Percentiles rank a stretch among this genome's conserved stretches.
These are phyloP conservation scores for Choloepus hoffmanni DNA, from an alignment of 2,113 vertebrate genomes.

Conservation along the genomic window DNA sequence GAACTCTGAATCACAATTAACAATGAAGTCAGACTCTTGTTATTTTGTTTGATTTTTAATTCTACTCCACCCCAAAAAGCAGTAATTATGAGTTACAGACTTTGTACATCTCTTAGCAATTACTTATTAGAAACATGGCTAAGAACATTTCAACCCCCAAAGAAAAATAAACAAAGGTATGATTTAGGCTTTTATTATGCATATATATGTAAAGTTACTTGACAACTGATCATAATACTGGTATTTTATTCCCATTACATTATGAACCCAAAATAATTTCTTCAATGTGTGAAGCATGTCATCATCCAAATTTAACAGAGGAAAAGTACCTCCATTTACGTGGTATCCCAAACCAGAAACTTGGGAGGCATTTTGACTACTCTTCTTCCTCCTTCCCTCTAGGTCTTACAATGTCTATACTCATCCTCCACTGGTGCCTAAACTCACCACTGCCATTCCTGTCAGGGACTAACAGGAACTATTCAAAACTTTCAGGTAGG, in stretches of 20 bases:
- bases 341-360: neutral
- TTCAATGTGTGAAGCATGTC: neutral
- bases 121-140: neutral
- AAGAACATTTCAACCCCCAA: constrained; percentile 15
- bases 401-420: neutral
- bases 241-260: constrained; percentile 3
- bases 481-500: neutral
- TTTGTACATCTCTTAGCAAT: constrained; percentile 23
- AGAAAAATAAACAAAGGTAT: neutral
- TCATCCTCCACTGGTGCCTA: neutral
- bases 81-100: neutral
- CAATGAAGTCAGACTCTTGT: neutral
- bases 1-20: neutral
- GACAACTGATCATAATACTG: neutral
- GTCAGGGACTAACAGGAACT: neutral
- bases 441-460: neutral
- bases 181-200: neutral
- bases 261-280: neutral
- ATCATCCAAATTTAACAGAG: neutral
- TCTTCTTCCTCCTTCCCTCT: neutral
- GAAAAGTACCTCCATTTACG: neutral
- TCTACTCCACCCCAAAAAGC: neutral
- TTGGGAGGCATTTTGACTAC: neutral
- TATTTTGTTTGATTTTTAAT: constrained; percentile 1
- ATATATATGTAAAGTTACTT: neutral